Conservation (phyloP, 2,113 vertebrate genomes). For the Phylloscopus whistleri region DNA sequence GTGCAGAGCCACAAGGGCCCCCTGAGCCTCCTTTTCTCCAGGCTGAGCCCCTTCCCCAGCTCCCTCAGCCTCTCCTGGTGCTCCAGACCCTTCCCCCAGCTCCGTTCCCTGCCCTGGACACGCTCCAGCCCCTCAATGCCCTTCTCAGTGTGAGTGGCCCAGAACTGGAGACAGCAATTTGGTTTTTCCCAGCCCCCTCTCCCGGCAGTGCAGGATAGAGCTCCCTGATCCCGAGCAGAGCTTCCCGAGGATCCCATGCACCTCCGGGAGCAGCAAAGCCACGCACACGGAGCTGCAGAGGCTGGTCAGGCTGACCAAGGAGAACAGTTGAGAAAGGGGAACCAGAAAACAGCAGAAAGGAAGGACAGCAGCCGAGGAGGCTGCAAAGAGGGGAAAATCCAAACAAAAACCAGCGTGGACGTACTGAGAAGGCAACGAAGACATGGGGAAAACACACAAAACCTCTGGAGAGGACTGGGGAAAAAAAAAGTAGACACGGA, state of each 20-base stretch:
- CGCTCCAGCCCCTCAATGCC: rapidly evolving
- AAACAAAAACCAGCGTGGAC: background rate
- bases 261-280: background rate
- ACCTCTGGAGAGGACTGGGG: background rate
- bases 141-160: background rate
- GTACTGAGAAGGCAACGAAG: background rate
- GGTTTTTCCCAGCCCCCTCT: background rate
- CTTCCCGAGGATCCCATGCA: background rate
- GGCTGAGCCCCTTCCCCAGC: background rate
- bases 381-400: background rate
- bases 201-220: constrained; percentile 35
- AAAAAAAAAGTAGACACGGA: background rate
- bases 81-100: background rate
- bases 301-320: background rate
- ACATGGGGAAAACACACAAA: background rate
- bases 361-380: background rate
- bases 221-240: constrained; percentile 18
- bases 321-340: background rate
- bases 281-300: background rate
- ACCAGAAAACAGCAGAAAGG: constrained; percentile 15
- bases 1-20: background rate
- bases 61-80: background rate
- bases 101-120: background rate
- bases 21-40: no score
- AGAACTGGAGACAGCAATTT: background rate